phyloP scores from a whole-genome alignment of 2,888 invertebrate genomes.

The Pammene aurita region DNA sequence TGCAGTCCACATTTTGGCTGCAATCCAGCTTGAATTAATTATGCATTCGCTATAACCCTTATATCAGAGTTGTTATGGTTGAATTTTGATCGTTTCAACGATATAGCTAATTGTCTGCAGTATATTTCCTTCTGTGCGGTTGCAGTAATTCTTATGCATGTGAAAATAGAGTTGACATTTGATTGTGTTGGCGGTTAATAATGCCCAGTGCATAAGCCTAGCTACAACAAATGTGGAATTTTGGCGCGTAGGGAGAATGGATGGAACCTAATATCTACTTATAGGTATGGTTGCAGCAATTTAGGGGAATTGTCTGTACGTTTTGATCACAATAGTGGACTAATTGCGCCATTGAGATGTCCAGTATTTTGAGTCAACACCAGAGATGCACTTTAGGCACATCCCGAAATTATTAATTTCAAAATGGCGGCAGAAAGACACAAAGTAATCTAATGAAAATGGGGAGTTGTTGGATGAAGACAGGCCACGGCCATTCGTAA shows the following conservation, averaged over 20 bases:
- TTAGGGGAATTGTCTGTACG: not conserved
- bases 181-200: not conserved
- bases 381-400: no score
- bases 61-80: not conserved
- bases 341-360: not conserved
- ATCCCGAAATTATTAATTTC: no score
- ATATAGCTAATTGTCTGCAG: not conserved
- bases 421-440: no score
- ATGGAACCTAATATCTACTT: constrained; percentile 8
- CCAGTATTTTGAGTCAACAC: no score
- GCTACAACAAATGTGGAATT: constrained; percentile 26
- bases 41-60: not conserved
- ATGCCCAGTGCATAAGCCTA: constrained; percentile 9
- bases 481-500: no score
- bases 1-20: constrained; percentile 25
- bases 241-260: constrained; percentile 6
- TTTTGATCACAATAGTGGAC: constrained; percentile 9
- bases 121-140: not conserved
- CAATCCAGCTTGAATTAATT: constrained; percentile 25
- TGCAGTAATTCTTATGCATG: not conserved
- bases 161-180: constrained; percentile 5
- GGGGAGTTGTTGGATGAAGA: no score
- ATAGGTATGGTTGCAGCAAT: constrained; percentile 5
- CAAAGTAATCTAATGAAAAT: no score
- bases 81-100: not conserved